Evolutionary conservation across 2,888 invertebrate species (phyloP).

Genomic region (Parnassius apollo): DNA sequence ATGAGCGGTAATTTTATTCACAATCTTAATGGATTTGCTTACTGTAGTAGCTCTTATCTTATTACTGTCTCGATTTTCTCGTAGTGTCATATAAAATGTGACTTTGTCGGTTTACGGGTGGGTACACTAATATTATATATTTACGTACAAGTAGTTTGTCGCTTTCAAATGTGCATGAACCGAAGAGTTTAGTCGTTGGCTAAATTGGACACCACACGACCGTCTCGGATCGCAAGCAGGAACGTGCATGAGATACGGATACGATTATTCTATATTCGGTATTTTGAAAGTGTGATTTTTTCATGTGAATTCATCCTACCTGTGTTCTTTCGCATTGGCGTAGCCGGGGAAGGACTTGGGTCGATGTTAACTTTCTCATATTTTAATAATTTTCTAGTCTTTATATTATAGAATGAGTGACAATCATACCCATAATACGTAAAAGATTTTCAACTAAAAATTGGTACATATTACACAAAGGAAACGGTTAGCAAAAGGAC

Average conservation of each 20-base stretch:
- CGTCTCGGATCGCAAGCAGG: slow-evolving; percentile 52
- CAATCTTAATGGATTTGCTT: slow-evolving; percentile 79
- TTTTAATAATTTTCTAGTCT: too few relatives aligned
- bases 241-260: slow-evolving; percentile 58
- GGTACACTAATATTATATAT: slow-evolving; percentile 78
- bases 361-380: neutral
- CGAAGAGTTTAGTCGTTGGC: slow-evolving; percentile 61
- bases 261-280: slow-evolving; percentile 28
- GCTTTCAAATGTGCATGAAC: slow-evolving; percentile 77
- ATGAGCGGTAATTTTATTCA: slow-evolving; percentile 75
- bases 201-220: slow-evolving; percentile 32
- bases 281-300: slow-evolving; percentile 69
- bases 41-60: slow-evolving; percentile 77
- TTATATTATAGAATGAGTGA: too few relatives aligned
- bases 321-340: slow-evolving; percentile 66
- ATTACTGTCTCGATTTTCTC: slow-evolving; percentile 78
- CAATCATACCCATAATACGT: too few relatives aligned
- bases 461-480: too few relatives aligned
- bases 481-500: too few relatives aligned
- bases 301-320: slow-evolving; percentile 74
- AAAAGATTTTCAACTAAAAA: too few relatives aligned
- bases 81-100: slow-evolving; percentile 67
- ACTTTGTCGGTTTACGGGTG: slow-evolving; percentile 75
- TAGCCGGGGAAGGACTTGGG: slow-evolving; percentile 1
- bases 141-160: slow-evolving; percentile 78